Base-by-base conservation (phyloP, 1,140 invertebrate genomes). In the Charaxes varanes region DNA sequence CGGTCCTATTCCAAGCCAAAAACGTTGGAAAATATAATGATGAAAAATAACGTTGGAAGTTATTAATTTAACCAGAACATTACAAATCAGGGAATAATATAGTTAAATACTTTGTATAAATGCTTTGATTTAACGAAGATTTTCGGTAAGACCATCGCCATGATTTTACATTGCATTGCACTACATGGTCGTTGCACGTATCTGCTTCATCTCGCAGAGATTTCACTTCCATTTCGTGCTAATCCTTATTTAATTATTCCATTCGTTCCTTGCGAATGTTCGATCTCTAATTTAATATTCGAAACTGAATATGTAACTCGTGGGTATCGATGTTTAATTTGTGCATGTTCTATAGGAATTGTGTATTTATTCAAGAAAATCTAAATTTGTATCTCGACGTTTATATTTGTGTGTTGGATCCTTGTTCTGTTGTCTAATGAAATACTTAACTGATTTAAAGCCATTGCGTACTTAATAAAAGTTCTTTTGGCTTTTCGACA, bases 161-260 rank as follows among this genome's bases (percentile, higher is more conserved):
- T 6, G 10, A 7, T 15, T 15, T 28, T 28, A 14, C 27, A 3
- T 14, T 28, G 13, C 6, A 15, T 28, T 28, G 14, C 2, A 3
- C 15, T 14, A 28, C 27, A 28, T 28, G 16, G 16, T 12, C 23
- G 23, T 8, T 26, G 23, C 27, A 28, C 15, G 27, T 28, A n/a
- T 28, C 27, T 14, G 16, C 15, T 28, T 28, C 11, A 28, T 14
- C 14, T 28, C 27, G 10, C 27, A 28, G 13, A 15, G 23, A 15
- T 10, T 2, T 7, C 16, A 31, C n/a, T 31, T 31, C 28, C 11
- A 31, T 31, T 31, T 12, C 12, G 15, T 31, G 15, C 18, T 17
- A 31, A 31, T 31, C 28, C 28, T 31, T 31, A 31, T 31, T 31
- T 31, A 18, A 31, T 31, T 31, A 31, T 31, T 31, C 28, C 16